Base-by-base conservation (phyloP, 2,113 vertebrate species). In the Cyprinodon tularosa region DNA sequence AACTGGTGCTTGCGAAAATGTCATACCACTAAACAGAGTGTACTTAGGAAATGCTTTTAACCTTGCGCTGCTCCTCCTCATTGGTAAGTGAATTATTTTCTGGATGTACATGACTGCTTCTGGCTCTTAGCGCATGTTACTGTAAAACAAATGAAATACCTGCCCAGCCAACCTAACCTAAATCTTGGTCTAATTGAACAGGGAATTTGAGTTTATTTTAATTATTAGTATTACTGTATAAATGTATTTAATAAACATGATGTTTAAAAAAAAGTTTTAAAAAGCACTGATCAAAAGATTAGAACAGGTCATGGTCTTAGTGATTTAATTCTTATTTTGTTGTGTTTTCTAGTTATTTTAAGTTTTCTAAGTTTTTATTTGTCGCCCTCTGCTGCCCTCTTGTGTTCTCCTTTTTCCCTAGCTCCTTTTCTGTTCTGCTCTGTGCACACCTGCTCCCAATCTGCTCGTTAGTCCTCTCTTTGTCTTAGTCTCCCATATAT, bases 21-120 rank as follows among this genome's bases (percentile, higher is more conserved):
- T 53, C 39, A 47, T 68, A 44, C 71, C 53, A 50, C 13, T 12
- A 66, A 72, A 15, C 65, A n/a, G 59, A 40, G 44, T 66, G 68
- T 68, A 36, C 17, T 61, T n/a, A 80, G 80, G 74, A 67, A 74
- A 77, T 47, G 61, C 72, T 72, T 87, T 86, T 84, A 68, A 87
- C 68, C 62, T 73, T 0, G 10, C 4, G 20, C 42, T 68, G 76
- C 77, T 68, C 47, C 69, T 84, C 66, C 15, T 71, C 63, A 4
- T 66, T 72, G 76, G 74, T 29, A 59, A 72, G 12, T 62, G 57
- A 67, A 62, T 77, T 66, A 17, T 39, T 44, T 22, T 67, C 39
- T 44, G 75, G 22, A 72, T 66, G 13, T 15, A 15, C 22, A 66
- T 53, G 45, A 14, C 39, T 38, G 45, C 76, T 77, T 8, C 48